phyloP scores from a whole-genome alignment of 2,888 invertebrate species.

The Leptinotarsa tumamoca region DNA sequence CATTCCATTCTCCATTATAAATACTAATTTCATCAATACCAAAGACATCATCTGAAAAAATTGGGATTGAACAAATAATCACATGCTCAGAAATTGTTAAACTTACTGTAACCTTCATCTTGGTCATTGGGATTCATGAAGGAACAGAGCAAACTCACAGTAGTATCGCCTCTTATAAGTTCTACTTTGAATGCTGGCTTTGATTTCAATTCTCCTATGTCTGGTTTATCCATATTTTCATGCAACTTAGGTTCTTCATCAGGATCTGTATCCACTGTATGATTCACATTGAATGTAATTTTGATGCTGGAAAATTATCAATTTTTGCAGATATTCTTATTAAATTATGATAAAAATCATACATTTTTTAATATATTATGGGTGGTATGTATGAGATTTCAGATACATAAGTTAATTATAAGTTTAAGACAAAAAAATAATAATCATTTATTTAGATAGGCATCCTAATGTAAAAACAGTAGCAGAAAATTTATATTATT shows the following conservation, averaged over 20 bases:
- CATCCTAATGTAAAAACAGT: no score
- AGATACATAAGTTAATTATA: no score
- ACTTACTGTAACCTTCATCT: conserved; percentile 80
- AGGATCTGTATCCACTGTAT: conserved; percentile 83
- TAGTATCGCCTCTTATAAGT: conserved; percentile 80
- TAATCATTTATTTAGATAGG: no score
- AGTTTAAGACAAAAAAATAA: no score
- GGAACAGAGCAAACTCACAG: conserved; percentile 87
- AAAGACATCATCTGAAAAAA: conserved; percentile 83
- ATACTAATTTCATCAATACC: conserved; percentile 94
- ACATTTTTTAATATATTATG: no score
- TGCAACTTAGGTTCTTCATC: conserved; percentile 78
- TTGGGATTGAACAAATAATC: no score
- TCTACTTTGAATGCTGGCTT: conserved; percentile 94
- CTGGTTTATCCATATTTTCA: conserved; percentile 75
- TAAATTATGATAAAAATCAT: no score
- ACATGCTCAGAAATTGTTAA: not conserved
- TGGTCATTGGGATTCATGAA: conserved; percentile 75
- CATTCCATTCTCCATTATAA: conserved; percentile 88
- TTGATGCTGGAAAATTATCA: conserved; percentile 71
- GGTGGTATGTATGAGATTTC: no score
- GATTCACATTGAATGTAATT: conserved; percentile 92
- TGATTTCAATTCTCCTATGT: conserved; percentile 87
- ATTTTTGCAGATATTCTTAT: no score
- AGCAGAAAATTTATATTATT: no score